Percentiles rank a stretch among this genome's conserved stretches.
Conservation (phyloP, 2,888 invertebrate genomes). For the Timandra comae region DNA sequence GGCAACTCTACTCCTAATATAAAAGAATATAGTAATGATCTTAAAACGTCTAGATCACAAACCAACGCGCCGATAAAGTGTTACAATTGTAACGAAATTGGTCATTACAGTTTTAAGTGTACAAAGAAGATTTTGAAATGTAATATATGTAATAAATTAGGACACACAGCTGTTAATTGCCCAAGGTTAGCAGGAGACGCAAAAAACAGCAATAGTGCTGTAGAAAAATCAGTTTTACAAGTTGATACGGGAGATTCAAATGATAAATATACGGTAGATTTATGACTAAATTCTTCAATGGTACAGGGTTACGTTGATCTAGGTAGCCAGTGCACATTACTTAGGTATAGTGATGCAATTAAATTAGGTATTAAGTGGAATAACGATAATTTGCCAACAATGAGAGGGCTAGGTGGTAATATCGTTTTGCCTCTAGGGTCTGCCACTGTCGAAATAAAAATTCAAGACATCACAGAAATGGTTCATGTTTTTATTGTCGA, state of each 20-base stretch:
- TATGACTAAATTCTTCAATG: not conserved
- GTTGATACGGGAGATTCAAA: too few relatives aligned
- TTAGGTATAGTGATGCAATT: constrained; percentile 8
- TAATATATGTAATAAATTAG: not conserved
- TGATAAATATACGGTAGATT: not conserved
- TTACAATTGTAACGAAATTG: constrained; percentile 16
- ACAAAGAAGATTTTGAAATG: constrained; percentile 10
- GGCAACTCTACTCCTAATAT: too few relatives aligned
- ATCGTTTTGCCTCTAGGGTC: too few relatives aligned
- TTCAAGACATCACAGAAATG: constrained; percentile 1
- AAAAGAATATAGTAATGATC: too few relatives aligned
- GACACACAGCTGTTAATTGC: not conserved
- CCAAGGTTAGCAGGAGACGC: not conserved
- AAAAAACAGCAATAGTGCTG: not conserved
- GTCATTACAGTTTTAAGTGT: constrained; percentile 15
- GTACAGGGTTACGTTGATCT: constrained; percentile 20
- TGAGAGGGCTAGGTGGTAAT: too few relatives aligned
- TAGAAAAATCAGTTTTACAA: too few relatives aligned
- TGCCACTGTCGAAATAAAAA: not conserved
- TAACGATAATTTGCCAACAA: too few relatives aligned
- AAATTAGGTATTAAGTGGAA: too few relatives aligned
- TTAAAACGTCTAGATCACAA: too few relatives aligned
- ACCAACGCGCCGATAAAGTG: constrained; percentile 8
- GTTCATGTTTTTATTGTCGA: constrained; percentile 2
- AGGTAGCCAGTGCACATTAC: constrained; percentile 25